A percentile compares a stretch with the other conserved stretches of the same genome.
These are phyloP conservation scores for Andricus quercusramuli DNA, from an alignment of 2,888 invertebrate genomes.

Conservation along the genomic window DNA sequence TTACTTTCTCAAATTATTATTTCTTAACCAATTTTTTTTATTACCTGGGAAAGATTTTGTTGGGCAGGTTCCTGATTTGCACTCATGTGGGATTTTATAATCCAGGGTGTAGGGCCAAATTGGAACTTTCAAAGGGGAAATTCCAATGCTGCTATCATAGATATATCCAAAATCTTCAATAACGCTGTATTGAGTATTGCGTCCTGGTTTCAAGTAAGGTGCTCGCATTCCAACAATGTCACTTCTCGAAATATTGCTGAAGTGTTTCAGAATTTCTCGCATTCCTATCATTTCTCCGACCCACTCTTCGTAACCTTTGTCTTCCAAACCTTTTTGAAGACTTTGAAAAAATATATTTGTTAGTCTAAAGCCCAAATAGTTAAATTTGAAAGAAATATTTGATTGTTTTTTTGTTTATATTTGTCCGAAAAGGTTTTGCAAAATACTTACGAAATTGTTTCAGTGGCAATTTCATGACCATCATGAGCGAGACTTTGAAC, in stretches of 20 bases:
- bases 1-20: neutral
- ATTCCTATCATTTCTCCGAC: constrained; percentile 96
- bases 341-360: constrained; percentile 73
- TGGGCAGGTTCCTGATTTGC: constrained; percentile 95
- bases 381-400: constrained; percentile 22
- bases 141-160: constrained; percentile 95
- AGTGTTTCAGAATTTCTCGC: constrained; percentile 91
- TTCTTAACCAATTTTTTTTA: neutral
- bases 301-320: constrained; percentile 95
- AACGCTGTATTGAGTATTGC: constrained; percentile 95
- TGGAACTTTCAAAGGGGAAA: constrained; percentile 88
- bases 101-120: constrained; percentile 97
- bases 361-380: constrained; percentile 1
- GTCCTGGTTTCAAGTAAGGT: constrained; percentile 94
- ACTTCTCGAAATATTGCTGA: constrained; percentile 89
- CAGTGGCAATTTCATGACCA: constrained; percentile 91
- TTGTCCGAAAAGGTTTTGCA: neutral
- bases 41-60: constrained; percentile 92
- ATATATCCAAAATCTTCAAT: constrained; percentile 95
- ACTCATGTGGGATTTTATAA: constrained; percentile 95
- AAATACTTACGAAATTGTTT: constrained; percentile 85
- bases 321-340: constrained; percentile 90
- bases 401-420: neutral
- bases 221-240: constrained; percentile 94
- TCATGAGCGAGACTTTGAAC: constrained; percentile 93